Evolutionary conservation across 2,888 invertebrate species (phyloP).

Genomic region (Geotrupes spiniger): DNA sequence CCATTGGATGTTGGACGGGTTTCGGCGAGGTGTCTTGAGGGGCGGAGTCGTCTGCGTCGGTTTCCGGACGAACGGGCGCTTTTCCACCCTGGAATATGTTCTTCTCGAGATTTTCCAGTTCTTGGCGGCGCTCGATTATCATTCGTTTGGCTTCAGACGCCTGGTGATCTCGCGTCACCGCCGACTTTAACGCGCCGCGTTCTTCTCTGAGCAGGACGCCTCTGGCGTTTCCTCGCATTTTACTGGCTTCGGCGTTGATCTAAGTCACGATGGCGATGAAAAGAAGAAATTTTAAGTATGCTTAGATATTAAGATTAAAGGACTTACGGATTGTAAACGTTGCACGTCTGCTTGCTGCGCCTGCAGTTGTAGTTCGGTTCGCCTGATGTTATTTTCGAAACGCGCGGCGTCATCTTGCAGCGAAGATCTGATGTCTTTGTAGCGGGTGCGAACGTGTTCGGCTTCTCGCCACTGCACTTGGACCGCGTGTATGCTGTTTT

Average conservation of each 20-base stretch:
- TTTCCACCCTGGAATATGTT: conserved; percentile 67
- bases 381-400: conserved; percentile 70
- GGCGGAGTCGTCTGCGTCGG: conserved; percentile 39
- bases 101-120: conserved; percentile 74
- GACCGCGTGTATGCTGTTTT: conserved; percentile 78
- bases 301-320: neutral
- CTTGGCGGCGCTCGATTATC: conserved; percentile 68
- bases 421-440: conserved; percentile 67
- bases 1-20: conserved; percentile 41
- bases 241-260: conserved; percentile 71
- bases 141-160: conserved; percentile 64
- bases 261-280: conserved; percentile 50
- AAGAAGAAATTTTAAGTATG: neutral
- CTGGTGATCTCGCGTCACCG: conserved; percentile 64
- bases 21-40: conserved; percentile 19
- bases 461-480: conserved; percentile 81
- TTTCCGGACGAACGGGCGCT: conserved; percentile 42
- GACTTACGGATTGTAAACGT: conserved; percentile 58
- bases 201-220: conserved; percentile 68
- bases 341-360: conserved; percentile 73
- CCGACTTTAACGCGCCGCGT: conserved; percentile 64
- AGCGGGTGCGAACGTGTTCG: conserved; percentile 74
- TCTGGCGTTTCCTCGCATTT: conserved; percentile 68
- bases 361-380: conserved; percentile 63
- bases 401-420: conserved; percentile 68